phyloP scores from a whole-genome alignment of 2,113 vertebrate species.

The Myotis davidii region DNA sequence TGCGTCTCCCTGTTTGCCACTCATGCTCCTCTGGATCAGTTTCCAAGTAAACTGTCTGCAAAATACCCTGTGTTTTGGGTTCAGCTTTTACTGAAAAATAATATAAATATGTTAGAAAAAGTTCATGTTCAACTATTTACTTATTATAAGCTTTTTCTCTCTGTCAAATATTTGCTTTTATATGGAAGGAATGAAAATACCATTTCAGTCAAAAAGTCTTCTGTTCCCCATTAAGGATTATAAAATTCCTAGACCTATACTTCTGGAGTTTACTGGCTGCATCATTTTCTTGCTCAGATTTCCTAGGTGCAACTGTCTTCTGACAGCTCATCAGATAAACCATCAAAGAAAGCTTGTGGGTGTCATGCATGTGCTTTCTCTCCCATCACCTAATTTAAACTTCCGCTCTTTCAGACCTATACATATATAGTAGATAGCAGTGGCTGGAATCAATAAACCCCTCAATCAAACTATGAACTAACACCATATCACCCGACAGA shows the following conservation, averaged over 20 bases:
- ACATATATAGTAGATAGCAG: conserved; percentile 46
- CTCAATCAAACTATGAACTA: conserved; percentile 70
- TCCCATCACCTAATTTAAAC: conserved; percentile 67
- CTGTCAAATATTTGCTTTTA: not conserved
- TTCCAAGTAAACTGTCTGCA: not conserved
- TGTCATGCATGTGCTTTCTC: not conserved
- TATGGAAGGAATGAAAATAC: not conserved
- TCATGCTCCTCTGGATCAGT: not conserved
- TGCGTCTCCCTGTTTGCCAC: not conserved
- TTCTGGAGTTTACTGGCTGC: not conserved
- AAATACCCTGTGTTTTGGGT: accelerated
- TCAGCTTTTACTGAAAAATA: not conserved
- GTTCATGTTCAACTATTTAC: not conserved
- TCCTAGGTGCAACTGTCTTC: not conserved
- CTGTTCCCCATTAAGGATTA: not conserved
- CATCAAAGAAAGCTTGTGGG: conserved; percentile 40
- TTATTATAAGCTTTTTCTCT: not conserved
- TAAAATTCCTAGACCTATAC: not conserved
- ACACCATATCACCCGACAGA: conserved; percentile 46
- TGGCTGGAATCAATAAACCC: conserved; percentile 61
- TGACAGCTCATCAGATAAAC: conserved; percentile 43
- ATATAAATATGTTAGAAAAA: not conserved
- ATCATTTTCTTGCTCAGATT: conserved; percentile 20
- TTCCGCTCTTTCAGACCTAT: conserved; percentile 33
- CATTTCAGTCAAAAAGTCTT: not conserved